phyloP scores from a whole-genome alignment of 1,140 invertebrate species.

The Halictus rubicundus region DNA sequence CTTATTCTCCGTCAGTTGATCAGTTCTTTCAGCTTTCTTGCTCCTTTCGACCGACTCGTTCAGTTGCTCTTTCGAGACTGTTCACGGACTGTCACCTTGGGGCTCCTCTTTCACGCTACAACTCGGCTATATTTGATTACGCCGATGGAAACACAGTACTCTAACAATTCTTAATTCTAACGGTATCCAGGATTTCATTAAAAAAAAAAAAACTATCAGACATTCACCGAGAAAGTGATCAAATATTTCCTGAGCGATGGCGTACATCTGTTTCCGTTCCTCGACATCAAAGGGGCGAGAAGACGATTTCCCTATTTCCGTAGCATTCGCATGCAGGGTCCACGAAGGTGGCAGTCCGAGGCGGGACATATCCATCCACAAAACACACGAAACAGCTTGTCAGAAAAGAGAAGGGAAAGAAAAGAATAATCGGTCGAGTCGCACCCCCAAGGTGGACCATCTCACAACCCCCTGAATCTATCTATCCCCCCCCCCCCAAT shows the following conservation, averaged over 20 bases:
- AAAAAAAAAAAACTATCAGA: too few species aligned
- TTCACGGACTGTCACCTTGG: not conserved
- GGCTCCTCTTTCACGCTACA: too few species aligned
- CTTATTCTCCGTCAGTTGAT: constrained; percentile 18
- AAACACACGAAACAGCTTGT: constrained; percentile 27
- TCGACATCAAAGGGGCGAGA: too few species aligned
- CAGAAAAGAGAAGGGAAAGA: not conserved
- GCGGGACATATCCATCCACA: constrained; percentile 2
- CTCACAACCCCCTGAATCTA: not conserved
- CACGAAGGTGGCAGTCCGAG: not conserved
- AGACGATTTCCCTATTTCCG: too few species aligned
- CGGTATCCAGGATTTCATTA: too few species aligned
- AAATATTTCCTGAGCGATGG: too few species aligned
- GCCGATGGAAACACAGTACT: not conserved
- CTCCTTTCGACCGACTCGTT: constrained; percentile 24
- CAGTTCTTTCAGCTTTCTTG: constrained; percentile 28
- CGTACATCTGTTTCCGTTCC: too few species aligned
- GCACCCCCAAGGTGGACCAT: not conserved
- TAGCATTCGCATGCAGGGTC: not conserved
- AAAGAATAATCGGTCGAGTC: not conserved
- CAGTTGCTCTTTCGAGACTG: not conserved
- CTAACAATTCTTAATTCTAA: too few species aligned
- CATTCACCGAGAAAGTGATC: not conserved
- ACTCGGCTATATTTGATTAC: too few species aligned
- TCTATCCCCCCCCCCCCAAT: not conserved